These are phyloP conservation scores for Myiozetetes cayanensis DNA, from an alignment of 2,113 vertebrate species.

Conservation along the genomic window DNA sequence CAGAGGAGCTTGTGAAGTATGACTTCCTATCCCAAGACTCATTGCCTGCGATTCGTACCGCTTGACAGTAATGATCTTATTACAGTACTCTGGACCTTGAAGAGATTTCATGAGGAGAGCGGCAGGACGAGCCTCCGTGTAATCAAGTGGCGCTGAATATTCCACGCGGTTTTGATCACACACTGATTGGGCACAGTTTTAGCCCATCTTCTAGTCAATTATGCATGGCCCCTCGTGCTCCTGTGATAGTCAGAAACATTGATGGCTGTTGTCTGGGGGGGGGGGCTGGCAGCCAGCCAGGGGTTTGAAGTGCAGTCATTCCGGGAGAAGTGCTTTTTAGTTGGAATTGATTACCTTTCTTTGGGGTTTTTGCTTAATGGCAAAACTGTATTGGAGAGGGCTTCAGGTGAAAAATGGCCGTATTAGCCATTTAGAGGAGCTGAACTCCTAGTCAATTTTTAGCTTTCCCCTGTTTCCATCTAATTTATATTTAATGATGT, in stretches of 20 bases:
- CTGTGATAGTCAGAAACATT: slow-evolving; percentile 64
- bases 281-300: slow-evolving; percentile 73
- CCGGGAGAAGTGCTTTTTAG: slow-evolving; percentile 77
- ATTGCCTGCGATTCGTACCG: slow-evolving; percentile 80
- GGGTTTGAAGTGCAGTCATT: slow-evolving; percentile 70
- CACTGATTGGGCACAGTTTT: slow-evolving; percentile 85
- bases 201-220: slow-evolving; percentile 86
- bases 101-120: slow-evolving; percentile 82
- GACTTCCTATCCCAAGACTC: slow-evolving; percentile 82
- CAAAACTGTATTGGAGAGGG: slow-evolving; percentile 73
- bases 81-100: slow-evolving; percentile 85
- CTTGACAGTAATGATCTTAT: slow-evolving; percentile 86
- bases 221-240: slow-evolving; percentile 79
- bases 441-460: slow-evolving; percentile 72
- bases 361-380: slow-evolving; percentile 75
- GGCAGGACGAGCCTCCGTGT: slow-evolving; percentile 74
- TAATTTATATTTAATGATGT: slow-evolving; percentile 69
- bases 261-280: slow-evolving; percentile 70
- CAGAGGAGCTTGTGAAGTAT: slow-evolving; percentile 82
- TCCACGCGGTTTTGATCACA: slow-evolving; percentile 81
- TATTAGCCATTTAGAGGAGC: slow-evolving; percentile 60
- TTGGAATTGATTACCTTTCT: slow-evolving; percentile 82
- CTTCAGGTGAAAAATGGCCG: slow-evolving; percentile 75
- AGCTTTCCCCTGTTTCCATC: slow-evolving; percentile 62
- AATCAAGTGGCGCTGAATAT: slow-evolving; percentile 83